Evolutionary conservation across 1,140 invertebrate species (phyloP), one percentile per base, ranked within the genome.

Genomic region (Bombus sylvicola): DNA sequence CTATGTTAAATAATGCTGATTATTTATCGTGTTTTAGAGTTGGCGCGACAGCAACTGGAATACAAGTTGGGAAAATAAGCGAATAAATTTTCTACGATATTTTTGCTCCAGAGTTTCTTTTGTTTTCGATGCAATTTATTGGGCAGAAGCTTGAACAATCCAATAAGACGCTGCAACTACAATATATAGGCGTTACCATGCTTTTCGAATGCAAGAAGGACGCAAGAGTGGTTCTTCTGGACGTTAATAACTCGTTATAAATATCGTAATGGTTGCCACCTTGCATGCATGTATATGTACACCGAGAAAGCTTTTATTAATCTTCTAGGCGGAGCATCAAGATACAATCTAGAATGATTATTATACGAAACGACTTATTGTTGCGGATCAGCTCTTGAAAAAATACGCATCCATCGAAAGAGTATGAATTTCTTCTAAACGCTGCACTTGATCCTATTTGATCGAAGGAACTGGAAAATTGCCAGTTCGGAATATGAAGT

Each of bases 231-330:
- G 9, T 74, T 74, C 41, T 12, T 6, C n/a, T 31, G 18, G n/a
- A 74, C n/a, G 72, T 53, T 47, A 53, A 74, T 74, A 74, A 74
- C 41, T 47, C 41, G 72, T 73, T 41, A 41, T 73, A 73, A 73
- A 73, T 43, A 43, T 53, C 31, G 72, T 53, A 74, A 74, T 53
- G 73, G 53, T 53, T 13, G 31, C 41, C 28, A 73, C 39, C 41
- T 31, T 43, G 31, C 41, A 25, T 13, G 31, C 43, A 8, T 31
- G 10, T 34, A 25, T 4, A 43, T 6, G 4, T 18, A 62, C 5
- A 53, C 47, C 1, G 41, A 31, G 39, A 28, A 22, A 43, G n/a
- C 22, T 25, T 75, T 75, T 53, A 47, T 75, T 34, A 53, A 13
- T 75, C 13, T 6, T 8, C 13, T 47, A 41, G 41, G 71, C 41